Base-by-base conservation (phyloP, 2,888 invertebrate species). In the Tenthredo notha region DNA sequence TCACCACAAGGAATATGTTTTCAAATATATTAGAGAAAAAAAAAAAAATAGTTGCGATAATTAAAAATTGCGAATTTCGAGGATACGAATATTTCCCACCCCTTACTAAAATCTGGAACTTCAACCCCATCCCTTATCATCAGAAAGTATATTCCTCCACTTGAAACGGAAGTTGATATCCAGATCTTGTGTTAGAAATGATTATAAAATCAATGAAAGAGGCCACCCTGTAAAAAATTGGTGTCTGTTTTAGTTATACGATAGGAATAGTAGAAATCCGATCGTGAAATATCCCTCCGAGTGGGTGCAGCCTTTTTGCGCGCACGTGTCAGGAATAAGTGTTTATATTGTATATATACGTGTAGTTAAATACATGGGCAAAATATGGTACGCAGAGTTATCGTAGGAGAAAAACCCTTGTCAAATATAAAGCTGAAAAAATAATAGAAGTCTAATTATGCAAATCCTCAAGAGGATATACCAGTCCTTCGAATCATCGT, bases 361-460 rank as follows among this genome's bases (percentile, higher is more conserved):
- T n/a, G n/a, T 54, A n/a, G 18, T 7, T 54, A 54, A 77, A 29
- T 77, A 50, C 33, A 61, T 77, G 50, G 10, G 77, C 54, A 61
- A 61, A 80, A 77, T 77, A 77, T 54, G 77, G 54, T 33, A 33
- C 5, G 54, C 40, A 67, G 50, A 77, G 77, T 77, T 77, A 54
- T 77, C 77, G 54, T 61, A 40, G 37, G 80, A 40, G 37, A 61
- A 40, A 37, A 80, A 77, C 83, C 83, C 70, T 83, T 50, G 83
- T 83, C 83, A 50, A 83, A 47, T 25, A 29, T 47, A 18, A 83
- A 47, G 83, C 89, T 90, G 89, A 89, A 90, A 90, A 90, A 88
- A 89, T 90, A 90, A 88, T 88, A 86, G 87, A 85, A 86, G 86
- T 90, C 91, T 92, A 92, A 93, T 92, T 92, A 92, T 92, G 93